Conservation (phyloP, 2,113 vertebrate species). For the Scopus umbretta region DNA sequence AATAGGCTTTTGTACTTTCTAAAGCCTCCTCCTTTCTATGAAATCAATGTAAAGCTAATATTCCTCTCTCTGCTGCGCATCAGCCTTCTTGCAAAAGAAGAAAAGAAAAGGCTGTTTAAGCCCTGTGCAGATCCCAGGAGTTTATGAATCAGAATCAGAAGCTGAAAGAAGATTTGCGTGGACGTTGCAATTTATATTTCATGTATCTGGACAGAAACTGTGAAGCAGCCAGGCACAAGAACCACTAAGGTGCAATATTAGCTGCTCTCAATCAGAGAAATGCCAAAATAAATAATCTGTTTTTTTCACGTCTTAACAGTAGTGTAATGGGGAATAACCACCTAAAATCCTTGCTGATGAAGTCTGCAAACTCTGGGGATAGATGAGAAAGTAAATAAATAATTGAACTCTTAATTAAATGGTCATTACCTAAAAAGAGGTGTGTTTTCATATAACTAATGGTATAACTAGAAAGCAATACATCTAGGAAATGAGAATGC, state of each 20-base stretch:
- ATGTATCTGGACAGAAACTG: background rate
- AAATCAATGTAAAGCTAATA: slow-evolving; percentile 17
- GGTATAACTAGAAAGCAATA: background rate
- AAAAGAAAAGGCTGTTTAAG: background rate
- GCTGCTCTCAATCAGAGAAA: background rate
- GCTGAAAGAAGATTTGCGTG: background rate
- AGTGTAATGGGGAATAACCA: background rate
- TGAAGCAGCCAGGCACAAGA: background rate
- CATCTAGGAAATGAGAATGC: background rate
- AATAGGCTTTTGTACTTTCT: slow-evolving; percentile 39
- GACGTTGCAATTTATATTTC: background rate
- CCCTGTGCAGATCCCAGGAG: background rate
- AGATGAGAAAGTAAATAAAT: background rate
- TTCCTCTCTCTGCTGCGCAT: background rate
- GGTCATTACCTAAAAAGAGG: background rate
- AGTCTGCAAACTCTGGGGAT: background rate
- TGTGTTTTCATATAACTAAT: background rate
- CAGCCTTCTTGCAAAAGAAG: background rate
- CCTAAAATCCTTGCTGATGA: background rate
- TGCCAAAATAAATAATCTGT: background rate
- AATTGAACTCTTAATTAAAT: background rate
- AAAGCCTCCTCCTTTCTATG: background rate
- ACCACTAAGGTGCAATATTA: background rate
- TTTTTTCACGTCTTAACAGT: background rate
- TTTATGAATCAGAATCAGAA: slow-evolving; percentile 1